A percentile compares a stretch with the other conserved stretches of the same genome.
phyloP scores from a whole-genome alignment of 2,888 invertebrate species.

The Mellilla xanthometata region DNA sequence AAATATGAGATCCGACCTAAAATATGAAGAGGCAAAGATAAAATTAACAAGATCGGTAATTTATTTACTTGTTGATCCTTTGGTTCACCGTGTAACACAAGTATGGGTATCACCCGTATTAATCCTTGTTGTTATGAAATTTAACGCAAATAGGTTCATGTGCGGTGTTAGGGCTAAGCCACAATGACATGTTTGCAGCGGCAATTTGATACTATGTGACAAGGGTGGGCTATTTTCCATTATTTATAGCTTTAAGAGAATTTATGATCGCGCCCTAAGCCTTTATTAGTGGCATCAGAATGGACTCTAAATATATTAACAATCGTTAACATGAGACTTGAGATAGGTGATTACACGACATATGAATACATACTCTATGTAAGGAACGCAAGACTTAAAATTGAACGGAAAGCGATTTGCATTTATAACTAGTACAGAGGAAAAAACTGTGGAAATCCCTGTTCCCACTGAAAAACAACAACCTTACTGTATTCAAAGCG shows the following conservation, averaged over 20 bases:
- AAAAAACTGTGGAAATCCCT: too few species aligned
- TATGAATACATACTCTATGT: too few species aligned
- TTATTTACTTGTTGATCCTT: conserved; percentile 30
- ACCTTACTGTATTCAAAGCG: too few species aligned
- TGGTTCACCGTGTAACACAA: conserved; percentile 15
- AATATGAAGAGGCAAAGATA: too few species aligned
- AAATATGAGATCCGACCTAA: too few species aligned
- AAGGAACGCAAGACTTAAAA: too few species aligned
- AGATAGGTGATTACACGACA: too few species aligned
- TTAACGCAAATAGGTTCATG: conserved; percentile 25
- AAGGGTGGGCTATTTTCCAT: conserved; percentile 72
- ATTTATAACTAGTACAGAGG: too few species aligned
- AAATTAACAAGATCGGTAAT: neutral
- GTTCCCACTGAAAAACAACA: too few species aligned
- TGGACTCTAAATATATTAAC: conserved; percentile 21
- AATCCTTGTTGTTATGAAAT: conserved; percentile 30
- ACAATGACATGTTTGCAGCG: conserved; percentile 46
- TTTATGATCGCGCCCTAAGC: conserved; percentile 59
- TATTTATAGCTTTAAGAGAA: conserved; percentile 63
- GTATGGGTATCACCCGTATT: conserved; percentile 13
- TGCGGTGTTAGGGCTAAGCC: conserved; percentile 26
- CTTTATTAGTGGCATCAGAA: conserved; percentile 51
- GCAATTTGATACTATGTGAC: conserved; percentile 67
- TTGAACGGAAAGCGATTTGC: too few species aligned
- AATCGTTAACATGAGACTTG: conserved; percentile 13